These are phyloP conservation scores for Setophaga kirtlandii DNA, from an alignment of 2,113 vertebrate species.

Conservation along the genomic window DNA sequence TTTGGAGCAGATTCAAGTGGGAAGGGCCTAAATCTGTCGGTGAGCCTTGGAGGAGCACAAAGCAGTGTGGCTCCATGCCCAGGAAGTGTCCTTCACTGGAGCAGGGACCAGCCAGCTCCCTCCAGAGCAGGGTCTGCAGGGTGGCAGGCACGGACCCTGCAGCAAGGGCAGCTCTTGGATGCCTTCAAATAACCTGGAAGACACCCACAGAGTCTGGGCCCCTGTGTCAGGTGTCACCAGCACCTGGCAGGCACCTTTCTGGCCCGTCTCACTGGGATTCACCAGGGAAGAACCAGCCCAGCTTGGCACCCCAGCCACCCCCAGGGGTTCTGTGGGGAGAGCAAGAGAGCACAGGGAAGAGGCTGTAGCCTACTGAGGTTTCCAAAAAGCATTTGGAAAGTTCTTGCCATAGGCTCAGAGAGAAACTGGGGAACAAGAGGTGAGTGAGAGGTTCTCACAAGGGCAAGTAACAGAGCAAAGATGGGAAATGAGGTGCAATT, in stretches of 20 bases:
- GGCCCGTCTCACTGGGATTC: neutral
- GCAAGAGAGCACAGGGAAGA: neutral
- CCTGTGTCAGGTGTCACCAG: fast-evolving
- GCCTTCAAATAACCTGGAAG: neutral
- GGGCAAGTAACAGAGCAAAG: neutral
- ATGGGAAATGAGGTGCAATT: neutral
- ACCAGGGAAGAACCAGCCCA: neutral
- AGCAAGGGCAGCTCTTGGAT: neutral
- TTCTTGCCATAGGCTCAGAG: neutral
- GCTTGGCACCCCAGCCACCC: neutral
- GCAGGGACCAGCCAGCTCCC: neutral
- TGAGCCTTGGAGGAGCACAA: neutral
- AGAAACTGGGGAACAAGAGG: neutral
- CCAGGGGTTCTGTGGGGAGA: neutral
- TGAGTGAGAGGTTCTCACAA: neutral
- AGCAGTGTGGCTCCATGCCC: neutral
- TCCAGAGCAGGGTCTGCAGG: fast-evolving
- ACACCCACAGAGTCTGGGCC: neutral
- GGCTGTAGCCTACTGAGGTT: neutral
- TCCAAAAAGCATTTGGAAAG: neutral
- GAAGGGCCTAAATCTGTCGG: neutral
- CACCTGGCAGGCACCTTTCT: no score
- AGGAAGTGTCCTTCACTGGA: neutral
- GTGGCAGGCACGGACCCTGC: neutral
- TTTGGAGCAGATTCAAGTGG: neutral